A percentile compares a stretch with the other conserved stretches of the same genome.
Conservation (phyloP, 2,113 vertebrate genomes). For the Corydoras maculifer region DNA sequence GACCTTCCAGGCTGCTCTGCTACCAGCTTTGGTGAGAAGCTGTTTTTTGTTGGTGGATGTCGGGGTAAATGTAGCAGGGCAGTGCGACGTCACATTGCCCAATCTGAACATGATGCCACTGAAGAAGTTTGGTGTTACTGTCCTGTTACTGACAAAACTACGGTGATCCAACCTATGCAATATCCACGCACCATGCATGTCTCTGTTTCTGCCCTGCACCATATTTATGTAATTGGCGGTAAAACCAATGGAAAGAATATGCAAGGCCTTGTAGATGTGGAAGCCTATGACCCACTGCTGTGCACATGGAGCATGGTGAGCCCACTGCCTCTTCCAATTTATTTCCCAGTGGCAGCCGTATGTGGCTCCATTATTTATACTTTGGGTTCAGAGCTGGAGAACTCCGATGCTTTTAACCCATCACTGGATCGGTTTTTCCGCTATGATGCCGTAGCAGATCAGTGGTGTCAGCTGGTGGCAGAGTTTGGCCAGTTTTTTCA, state of each 20-base stretch:
- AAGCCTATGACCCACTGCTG: conserved; percentile 81
- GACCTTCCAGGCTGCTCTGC: conserved; percentile 87
- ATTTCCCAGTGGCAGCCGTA: conserved; percentile 86
- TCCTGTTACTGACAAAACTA: conserved; percentile 74
- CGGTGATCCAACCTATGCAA: conserved; percentile 75
- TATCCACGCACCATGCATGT: conserved; percentile 90
- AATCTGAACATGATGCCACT: conserved; percentile 81
- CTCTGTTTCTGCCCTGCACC: conserved; percentile 75
- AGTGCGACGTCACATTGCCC: conserved; percentile 83
- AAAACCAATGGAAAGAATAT: conserved; percentile 73
- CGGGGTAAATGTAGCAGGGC: conserved; percentile 80
- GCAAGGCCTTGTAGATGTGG: conserved; percentile 81
- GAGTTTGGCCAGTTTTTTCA: conserved; percentile 97
- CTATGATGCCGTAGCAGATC: conserved; percentile 80
- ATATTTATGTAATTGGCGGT: conserved; percentile 89
- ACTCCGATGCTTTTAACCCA: conserved; percentile 90
- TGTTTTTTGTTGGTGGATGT: conserved; percentile 93
- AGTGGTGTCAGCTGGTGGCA: conserved; percentile 91
- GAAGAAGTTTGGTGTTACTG: conserved; percentile 93
- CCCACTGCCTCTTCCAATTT: conserved; percentile 82
- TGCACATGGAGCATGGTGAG: conserved; percentile 80
- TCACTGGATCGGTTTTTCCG: conserved; percentile 91
- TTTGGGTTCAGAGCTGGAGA: conserved; percentile 88
- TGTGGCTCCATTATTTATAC: conserved; percentile 85
- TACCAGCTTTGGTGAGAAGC: conserved; percentile 85